Evolutionary conservation across 1,140 invertebrate genomes (phyloP).

Genomic region (Lysiphlebus fabarum): DNA sequence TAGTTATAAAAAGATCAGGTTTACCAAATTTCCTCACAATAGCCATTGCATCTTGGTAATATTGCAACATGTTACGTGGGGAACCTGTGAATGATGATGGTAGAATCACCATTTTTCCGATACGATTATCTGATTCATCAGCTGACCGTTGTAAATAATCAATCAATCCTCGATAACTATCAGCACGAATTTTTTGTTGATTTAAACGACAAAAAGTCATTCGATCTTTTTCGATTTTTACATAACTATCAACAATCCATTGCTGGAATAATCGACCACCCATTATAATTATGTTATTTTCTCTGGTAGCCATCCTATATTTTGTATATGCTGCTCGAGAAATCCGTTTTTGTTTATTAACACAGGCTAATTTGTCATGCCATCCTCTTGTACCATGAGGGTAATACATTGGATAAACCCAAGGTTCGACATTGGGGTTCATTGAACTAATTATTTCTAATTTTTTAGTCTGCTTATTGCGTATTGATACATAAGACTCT

Average conservation of each 20-base stretch:
- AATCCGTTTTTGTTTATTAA: slow-evolving; percentile 4
- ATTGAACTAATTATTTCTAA: slow-evolving; percentile 1
- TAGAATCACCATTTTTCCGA: slow-evolving; percentile 37
- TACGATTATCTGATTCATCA: slow-evolving; percentile 10
- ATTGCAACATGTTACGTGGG: slow-evolving; percentile 32
- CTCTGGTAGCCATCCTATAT: not conserved
- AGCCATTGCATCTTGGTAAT: slow-evolving; percentile 4
- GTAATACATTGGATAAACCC: slow-evolving; percentile 9
- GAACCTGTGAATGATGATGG: slow-evolving; percentile 43
- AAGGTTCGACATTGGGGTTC: slow-evolving; percentile 4
- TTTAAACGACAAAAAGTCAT: slow-evolving; percentile 13
- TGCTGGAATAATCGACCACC: slow-evolving; percentile 19
- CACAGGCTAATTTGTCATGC: not conserved
- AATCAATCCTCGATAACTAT: slow-evolving; percentile 19
- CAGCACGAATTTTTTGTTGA: slow-evolving; percentile 19
- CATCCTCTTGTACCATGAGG: slow-evolving; percentile 3
- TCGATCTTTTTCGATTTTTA: slow-evolving; percentile 22
- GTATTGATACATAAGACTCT: slow-evolving; percentile 8
- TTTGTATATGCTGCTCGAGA: slow-evolving; percentile 7
- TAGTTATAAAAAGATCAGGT: slow-evolving; percentile 1
- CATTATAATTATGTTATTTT: slow-evolving; percentile 15
- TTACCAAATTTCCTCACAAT: slow-evolving; percentile 8
- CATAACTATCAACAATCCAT: slow-evolving; percentile 21
- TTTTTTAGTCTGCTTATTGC: slow-evolving; percentile 7
- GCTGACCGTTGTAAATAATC: slow-evolving; percentile 17